These are phyloP conservation scores for Huso huso DNA, from an alignment of 2,797 vertebrate genomes.

Conservation along the genomic window DNA sequence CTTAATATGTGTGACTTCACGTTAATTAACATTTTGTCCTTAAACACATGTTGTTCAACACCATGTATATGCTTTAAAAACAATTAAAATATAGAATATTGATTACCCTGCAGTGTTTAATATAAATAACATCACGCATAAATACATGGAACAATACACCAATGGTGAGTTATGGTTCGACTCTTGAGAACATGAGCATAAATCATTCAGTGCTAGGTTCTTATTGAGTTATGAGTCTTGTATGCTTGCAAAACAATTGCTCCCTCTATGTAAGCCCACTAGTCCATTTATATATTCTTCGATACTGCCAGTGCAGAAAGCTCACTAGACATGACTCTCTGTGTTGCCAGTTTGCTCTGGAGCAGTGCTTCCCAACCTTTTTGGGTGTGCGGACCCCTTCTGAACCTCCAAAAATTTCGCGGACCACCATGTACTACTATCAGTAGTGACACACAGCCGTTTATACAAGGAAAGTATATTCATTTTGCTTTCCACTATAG, in stretches of 20 bases:
- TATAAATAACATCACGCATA: conserved; percentile 69
- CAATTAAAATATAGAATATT: conserved; percentile 76
- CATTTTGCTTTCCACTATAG: too few species aligned
- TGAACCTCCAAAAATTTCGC: too few species aligned
- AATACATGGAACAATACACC: conserved; percentile 70
- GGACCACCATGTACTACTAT: too few species aligned
- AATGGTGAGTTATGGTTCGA: conserved; percentile 61
- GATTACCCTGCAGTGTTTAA: conserved; percentile 43
- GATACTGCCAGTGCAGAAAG: too few species aligned
- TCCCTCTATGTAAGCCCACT: conserved; percentile 42
- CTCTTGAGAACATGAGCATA: conserved; percentile 49
- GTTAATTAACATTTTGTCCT: conserved; percentile 62
- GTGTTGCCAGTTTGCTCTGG: too few species aligned
- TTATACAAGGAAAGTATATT: too few species aligned
- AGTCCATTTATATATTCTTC: conserved; percentile 20
- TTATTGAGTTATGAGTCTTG: conserved; percentile 70
- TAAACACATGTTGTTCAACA: conserved; percentile 55
- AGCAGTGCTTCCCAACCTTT: too few species aligned
- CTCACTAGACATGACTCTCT: too few species aligned
- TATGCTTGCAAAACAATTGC: conserved; percentile 54
- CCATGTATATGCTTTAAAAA: conserved; percentile 53
- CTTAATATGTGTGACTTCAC: neutral
- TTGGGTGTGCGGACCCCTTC: too few species aligned
- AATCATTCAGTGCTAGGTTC: conserved; percentile 61
- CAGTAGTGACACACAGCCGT: too few species aligned